Base-by-base conservation (phyloP, 2,113 vertebrate genomes). In the Perognathus longimembris region DNA sequence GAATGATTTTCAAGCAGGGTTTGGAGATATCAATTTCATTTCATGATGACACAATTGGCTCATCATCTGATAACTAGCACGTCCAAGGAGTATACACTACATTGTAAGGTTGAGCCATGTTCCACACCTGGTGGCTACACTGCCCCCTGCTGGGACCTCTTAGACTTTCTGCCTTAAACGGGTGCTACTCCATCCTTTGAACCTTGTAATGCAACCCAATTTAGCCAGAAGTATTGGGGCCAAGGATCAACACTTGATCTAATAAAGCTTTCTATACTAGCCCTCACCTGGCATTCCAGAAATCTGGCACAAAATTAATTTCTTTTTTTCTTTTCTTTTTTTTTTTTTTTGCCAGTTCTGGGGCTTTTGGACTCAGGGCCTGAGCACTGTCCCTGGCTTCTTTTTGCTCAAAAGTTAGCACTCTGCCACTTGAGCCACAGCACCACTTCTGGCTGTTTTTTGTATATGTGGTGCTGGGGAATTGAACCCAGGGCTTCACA, bases 101-200 rank as follows among this genome's bases (percentile, higher is more conserved):
- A 0, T 17, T 67, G 24, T 20, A 8, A 3, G 54, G 24, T n/a
- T 24, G 54, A 32, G 12, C 59, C 8, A 0, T 0, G 2, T 18
- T 59, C 76, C 70, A 54, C 1, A 30, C 73, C 59, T 59, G 32
- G 6, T 11, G 32, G 50, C 59, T 21, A n/a, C 3, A 11, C 18
- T n/a, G 74, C 7, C 78, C 54, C 34, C 22, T 50, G 7, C 59
- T 61, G 69, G 57, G 26, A 14, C 66, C 21, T 74, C 57, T 70
- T 24, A 34, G 75, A 30, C 54, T 15, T 80, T 61, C 50, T 50
- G 38, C n/a, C 26, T 61, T 63, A 88, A 1, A 10, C 32, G 17
- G 1, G 32, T 26, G 30, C 38, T 70, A 36, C 66, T 40, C 79
- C 11, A 59, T 76, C 63, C 63, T 85, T 57, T 18, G 11, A 36